phyloP scores from a whole-genome alignment of 2,888 invertebrate species.

The Artemia sp. region DNA sequence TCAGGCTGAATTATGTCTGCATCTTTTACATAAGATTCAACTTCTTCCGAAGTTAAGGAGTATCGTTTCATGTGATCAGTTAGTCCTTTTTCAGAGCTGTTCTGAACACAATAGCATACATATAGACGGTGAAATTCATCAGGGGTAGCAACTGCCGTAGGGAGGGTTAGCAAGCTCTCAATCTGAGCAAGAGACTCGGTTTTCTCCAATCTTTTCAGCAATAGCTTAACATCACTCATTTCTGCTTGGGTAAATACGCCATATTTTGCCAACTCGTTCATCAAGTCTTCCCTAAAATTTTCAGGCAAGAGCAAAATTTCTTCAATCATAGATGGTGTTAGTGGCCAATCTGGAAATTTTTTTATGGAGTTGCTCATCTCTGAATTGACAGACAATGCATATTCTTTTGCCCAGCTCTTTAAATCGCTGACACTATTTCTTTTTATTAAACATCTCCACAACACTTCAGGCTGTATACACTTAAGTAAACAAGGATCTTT shows the following conservation, averaged over 20 bases:
- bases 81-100: neutral
- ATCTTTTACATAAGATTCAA: neutral
- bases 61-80: constrained; percentile 13
- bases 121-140: neutral
- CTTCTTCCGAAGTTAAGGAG: neutral
- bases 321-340: neutral
- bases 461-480: neutral
- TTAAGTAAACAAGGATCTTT: neutral
- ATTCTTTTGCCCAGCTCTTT: neutral
- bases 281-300: neutral
- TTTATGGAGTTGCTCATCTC: neutral
- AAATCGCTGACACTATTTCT: neutral
- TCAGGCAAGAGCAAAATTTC: neutral
- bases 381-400: neutral
- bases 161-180: neutral
- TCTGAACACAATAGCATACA: neutral
- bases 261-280: constrained; percentile 2
- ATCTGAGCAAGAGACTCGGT: constrained; percentile 2
- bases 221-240: neutral
- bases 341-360: neutral
- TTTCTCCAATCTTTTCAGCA: neutral
- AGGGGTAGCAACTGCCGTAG: constrained; percentile 2
- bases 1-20: neutral
- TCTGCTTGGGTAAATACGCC: neutral
- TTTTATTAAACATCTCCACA: neutral